These are phyloP conservation scores for Trichopria drosophilae DNA, from an alignment of 2,888 invertebrate species.

Conservation along the genomic window DNA sequence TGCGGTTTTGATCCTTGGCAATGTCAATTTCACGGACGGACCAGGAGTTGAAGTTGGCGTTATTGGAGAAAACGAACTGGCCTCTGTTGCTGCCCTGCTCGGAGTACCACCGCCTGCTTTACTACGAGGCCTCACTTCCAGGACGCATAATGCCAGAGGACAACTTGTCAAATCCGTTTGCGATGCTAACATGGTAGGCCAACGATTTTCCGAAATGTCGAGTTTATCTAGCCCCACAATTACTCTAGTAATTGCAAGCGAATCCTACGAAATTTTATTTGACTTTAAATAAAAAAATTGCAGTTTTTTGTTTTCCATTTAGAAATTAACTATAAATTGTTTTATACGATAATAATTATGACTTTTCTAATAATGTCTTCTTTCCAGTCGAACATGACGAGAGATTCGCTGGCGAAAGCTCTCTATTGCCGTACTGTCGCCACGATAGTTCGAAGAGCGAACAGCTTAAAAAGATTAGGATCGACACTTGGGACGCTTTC, in stretches of 20 bases:
- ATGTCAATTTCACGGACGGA: constrained; percentile 85
- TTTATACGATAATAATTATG: neutral
- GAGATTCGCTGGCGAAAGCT: constrained; percentile 88
- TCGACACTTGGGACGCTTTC: constrained; percentile 82
- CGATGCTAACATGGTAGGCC: constrained; percentile 75
- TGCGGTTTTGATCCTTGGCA: constrained; percentile 87
- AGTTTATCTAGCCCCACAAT: too few species aligned
- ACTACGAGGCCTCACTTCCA: constrained; percentile 79
- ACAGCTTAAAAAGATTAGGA: constrained; percentile 84
- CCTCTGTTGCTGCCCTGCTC: constrained; percentile 82
- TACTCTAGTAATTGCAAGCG: too few species aligned
- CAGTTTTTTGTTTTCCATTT: neutral
- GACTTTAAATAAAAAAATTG: neutral
- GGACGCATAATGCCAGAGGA: constrained; percentile 77
- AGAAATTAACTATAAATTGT: neutral
- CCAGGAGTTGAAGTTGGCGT: constrained; percentile 76
- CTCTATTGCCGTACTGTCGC: constrained; percentile 93
- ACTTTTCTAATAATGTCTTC: constrained; percentile 8
- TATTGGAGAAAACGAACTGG: constrained; percentile 80
- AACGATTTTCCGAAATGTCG: too few species aligned
- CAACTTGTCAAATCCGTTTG: constrained; percentile 80
- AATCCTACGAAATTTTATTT: neutral
- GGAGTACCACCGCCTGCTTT: constrained; percentile 76
- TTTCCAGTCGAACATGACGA: constrained; percentile 75
- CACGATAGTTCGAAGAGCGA: constrained; percentile 89